Evolutionary conservation across 1,140 invertebrate species (phyloP).

Genomic region (Gonioctena quinquepunctata): DNA sequence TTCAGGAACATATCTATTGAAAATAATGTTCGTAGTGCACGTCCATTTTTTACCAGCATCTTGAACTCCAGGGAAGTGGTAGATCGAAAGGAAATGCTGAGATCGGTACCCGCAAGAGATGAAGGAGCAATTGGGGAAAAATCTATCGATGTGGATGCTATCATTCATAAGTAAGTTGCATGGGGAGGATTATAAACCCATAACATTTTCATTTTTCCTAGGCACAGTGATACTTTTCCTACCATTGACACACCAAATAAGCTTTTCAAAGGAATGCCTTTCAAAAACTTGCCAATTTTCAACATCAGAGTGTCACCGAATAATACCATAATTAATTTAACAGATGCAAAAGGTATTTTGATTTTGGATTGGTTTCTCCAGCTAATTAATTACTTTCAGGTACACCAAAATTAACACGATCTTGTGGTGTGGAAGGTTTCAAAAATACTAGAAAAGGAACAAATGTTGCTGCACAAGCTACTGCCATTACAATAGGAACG

Average conservation of each 20-base stretch:
- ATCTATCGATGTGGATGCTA: constrained; percentile 62
- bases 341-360: constrained; percentile 65
- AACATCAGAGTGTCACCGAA: constrained; percentile 82
- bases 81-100: constrained; percentile 63
- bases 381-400: constrained; percentile 55
- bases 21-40: not conserved
- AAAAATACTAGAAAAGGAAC: constrained; percentile 94
- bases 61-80: constrained; percentile 56
- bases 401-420: constrained; percentile 63
- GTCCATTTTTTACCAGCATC: constrained; percentile 25
- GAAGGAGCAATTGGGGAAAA: constrained; percentile 72
- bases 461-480: constrained; percentile 93
- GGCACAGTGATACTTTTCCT: constrained; percentile 73
- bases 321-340: constrained; percentile 83
- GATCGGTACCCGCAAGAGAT: constrained; percentile 62
- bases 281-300: constrained; percentile 78
- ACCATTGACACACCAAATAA: constrained; percentile 70
- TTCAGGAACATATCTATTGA: constrained; percentile 3
- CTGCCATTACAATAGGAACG: constrained; percentile 75
- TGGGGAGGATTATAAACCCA: not conserved
- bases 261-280: constrained; percentile 79
- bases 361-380: not conserved
- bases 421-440: constrained; percentile 90
- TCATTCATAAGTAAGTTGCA: constrained; percentile 50
- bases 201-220: constrained; percentile 54